Evolutionary conservation across 2,113 vertebrate genomes (phyloP), one percentile per base, ranked within the genome.

Genomic region (Trematomus loennbergii): DNA sequence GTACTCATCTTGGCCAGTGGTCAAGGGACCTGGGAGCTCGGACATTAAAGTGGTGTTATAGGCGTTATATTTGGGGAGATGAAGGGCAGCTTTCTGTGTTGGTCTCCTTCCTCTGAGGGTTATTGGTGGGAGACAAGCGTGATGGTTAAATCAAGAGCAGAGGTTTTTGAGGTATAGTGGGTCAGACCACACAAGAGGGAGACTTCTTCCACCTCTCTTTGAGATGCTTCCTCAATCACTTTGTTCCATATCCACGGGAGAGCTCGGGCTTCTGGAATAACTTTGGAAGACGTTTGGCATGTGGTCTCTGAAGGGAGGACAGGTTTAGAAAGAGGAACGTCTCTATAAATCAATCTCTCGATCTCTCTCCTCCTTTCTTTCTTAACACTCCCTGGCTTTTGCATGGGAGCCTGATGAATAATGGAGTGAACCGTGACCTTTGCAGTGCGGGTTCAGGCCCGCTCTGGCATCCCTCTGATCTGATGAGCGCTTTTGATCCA

Each of bases 401-500:
- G 84, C 71, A 79, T 54, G 78, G 74, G 33, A 83, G 78, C 49
- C 76, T 81, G 76, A 92, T 93, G 84, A 93, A 94, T 94, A 91
- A 93, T 89, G 80, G 82, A 93, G 68, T n/a, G 68, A 68, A 73
- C 53, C 13, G 55, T 90, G 89, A 93, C 90, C 92, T 92, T 92
- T 89, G 70, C 89, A 64, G 85, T 53, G 76, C 16, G 62, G 78
- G 90, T 91, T 92, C 85, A 87, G 84, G 57, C 72, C 84, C 50
- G 60, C 74, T 75, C 72, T 63, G 50, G 46, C 77, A 84, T 79
- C 82, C 45, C 53, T 91, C 78, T 92, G 87, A 91, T 93, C 85
- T 75, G 74, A 88, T 73, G 64, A 84, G 63, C 18, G 33, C 81
- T 82, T 93, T 90, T 90, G 87, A 93, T 92, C 78, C 70, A 61